Conservation (phyloP, 35 echinoderm and acorn worm species). For the Apostichopus parvimensis region DNA sequence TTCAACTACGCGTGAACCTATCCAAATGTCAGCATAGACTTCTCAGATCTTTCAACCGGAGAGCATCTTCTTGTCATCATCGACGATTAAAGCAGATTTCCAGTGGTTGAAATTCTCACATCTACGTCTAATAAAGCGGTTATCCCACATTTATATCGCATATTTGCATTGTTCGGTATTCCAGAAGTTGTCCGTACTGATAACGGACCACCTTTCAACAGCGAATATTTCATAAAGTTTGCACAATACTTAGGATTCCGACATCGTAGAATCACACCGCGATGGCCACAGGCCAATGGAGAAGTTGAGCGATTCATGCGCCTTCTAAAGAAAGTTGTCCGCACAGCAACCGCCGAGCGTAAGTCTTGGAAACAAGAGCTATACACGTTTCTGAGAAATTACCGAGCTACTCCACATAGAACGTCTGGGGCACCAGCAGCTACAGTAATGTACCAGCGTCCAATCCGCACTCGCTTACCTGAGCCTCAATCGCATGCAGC, state of each 20-base stretch:
- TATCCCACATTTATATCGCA: neutral
- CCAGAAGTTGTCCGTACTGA: slow-evolving; percentile 5
- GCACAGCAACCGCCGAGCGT: slow-evolving; percentile 22
- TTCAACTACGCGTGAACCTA: slow-evolving; percentile 5
- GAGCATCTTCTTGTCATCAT: slow-evolving; percentile 46
- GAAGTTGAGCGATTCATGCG: slow-evolving; percentile 60
- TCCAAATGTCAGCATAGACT: slow-evolving; percentile 67
- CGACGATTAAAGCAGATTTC: slow-evolving; percentile 52
- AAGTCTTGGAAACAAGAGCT: neutral
- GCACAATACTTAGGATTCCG: slow-evolving; percentile 58
- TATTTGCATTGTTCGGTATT: neutral
- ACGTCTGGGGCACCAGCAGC: slow-evolving; percentile 41
- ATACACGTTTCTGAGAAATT: slow-evolving; percentile 27
- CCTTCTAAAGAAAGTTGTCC: slow-evolving; percentile 32
- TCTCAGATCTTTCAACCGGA: neutral
- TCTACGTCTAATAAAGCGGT: neutral
- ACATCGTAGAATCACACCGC: slow-evolving; percentile 53
- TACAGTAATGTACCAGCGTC: slow-evolving; percentile 33
- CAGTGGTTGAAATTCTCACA: neutral
- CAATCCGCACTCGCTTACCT: slow-evolving; percentile 6
- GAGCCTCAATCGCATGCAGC: neutral
- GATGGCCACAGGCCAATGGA: slow-evolving; percentile 63
- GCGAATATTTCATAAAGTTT: slow-evolving; percentile 36
- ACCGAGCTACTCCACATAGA: slow-evolving; percentile 57
- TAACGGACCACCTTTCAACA: slow-evolving; percentile 65